Conservation (phyloP, 2,797 vertebrate species). For the Acanthopagrus latus region DNA sequence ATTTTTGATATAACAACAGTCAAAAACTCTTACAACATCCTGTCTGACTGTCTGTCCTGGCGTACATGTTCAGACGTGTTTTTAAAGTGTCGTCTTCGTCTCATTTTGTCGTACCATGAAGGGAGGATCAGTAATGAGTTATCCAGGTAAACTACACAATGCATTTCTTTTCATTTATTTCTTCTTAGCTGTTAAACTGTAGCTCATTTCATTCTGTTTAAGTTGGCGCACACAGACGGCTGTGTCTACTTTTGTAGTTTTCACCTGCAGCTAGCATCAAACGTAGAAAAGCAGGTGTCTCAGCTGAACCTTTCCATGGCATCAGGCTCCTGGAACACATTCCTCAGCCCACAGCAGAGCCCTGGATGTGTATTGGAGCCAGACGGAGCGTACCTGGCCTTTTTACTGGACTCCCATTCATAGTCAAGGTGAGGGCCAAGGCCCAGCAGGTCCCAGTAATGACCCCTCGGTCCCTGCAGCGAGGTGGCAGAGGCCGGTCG, state of each 20-base stretch:
- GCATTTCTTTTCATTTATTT: background rate
- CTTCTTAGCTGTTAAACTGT: background rate
- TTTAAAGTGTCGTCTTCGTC: background rate
- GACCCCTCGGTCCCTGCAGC: constrained; percentile 50
- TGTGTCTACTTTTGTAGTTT: background rate
- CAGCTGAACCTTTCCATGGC: background rate
- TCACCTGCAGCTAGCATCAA: background rate
- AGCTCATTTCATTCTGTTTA: background rate
- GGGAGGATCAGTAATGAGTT: no score
- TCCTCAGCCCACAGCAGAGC: background rate
- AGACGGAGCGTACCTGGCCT: constrained; percentile 76
- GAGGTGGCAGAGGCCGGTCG: constrained; percentile 44
- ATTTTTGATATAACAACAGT: background rate
- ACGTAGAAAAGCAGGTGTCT: constrained; percentile 3
- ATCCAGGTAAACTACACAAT: background rate
- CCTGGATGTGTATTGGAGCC: constrained; percentile 78
- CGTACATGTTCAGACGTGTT: constrained; percentile 23
- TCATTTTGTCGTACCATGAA: background rate
- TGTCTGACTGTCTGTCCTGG: no score
- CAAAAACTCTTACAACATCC: background rate
- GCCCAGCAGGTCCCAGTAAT: constrained; percentile 60
- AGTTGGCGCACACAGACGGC: background rate
- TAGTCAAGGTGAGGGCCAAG: constrained; percentile 73
- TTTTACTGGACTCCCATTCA: constrained; percentile 64
- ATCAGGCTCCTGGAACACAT: background rate